Base-by-base conservation (phyloP, 37 sponge, comb jelly and placozoan genomes). In the Halichondria panicea region DNA sequence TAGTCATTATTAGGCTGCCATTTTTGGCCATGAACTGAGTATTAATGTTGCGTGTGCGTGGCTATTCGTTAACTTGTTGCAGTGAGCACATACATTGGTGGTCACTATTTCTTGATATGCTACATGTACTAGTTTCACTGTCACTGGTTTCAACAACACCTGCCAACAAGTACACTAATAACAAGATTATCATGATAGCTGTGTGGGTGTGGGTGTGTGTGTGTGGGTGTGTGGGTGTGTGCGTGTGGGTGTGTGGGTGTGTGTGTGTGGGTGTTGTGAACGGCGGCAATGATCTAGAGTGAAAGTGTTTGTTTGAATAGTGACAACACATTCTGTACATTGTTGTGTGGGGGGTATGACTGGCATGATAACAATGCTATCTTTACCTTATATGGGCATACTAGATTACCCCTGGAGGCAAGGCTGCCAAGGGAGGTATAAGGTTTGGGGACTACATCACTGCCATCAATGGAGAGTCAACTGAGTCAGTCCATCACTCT, bases 321-420 rank as follows among this genome's bases (percentile, higher is more conserved):
- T n/a, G n/a, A n/a, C n/a, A n/a, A n/a, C n/a, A n/a, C n/a, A n/a
- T n/a, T n/a, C n/a, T n/a, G n/a, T n/a, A n/a, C n/a, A n/a, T n/a
- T n/a, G n/a, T n/a, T n/a, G n/a, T n/a, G n/a, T n/a, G n/a, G n/a
- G n/a, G n/a, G n/a, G n/a, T n/a, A n/a, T n/a, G n/a, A n/a, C n/a
- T n/a, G n/a, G n/a, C n/a, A n/a, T n/a, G n/a, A n/a, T n/a, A n/a
- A 25, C 24, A 8, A 18, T 27, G 8, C 25, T 59, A 13, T 27
- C 31, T 4, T 63, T 31, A 22, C 24, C 28, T 48, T 34, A 18
- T n/a, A n/a, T n/a, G n/a, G n/a, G n/a, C n/a, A n/a, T n/a, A n/a
- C 28, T 57, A 91, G 91, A 44, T 86, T 24, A 85, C 87, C 28
- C 78, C 83, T 21, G 83, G 87, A 38, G 84, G 91, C 36, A 91